Evolutionary conservation across 2,113 vertebrate genomes (phyloP).

Genomic region (Anolis sagrei): DNA sequence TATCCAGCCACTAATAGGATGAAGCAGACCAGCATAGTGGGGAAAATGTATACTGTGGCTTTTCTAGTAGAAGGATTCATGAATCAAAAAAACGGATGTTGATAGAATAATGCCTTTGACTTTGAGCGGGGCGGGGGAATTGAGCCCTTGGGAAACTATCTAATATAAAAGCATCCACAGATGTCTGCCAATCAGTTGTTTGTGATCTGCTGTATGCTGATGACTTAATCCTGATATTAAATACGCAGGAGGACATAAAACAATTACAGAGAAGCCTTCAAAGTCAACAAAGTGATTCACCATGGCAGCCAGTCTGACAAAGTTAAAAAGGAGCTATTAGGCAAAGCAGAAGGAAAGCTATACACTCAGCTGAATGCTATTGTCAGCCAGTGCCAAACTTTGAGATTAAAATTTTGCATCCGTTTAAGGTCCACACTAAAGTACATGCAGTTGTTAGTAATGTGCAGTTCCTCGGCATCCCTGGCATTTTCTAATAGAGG

Average conservation of each 20-base stretch:
- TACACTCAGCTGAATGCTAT: not conserved
- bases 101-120: not conserved
- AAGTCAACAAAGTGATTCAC: constrained; percentile 13
- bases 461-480: not conserved
- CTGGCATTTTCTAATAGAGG: not conserved
- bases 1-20: not conserved
- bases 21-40: not conserved
- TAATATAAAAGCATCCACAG: constrained; percentile 10
- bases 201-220: constrained; percentile 23
- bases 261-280: constrained; percentile 17
- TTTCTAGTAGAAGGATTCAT: not conserved
- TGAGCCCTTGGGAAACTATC: not conserved
- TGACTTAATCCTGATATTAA: constrained; percentile 26
- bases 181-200: constrained; percentile 12
- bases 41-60: constrained; percentile 5
- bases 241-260: constrained; percentile 11
- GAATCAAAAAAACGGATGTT: not conserved
- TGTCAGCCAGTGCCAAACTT: not conserved
- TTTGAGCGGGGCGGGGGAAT: not conserved
- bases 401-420: not conserved
- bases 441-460: not conserved
- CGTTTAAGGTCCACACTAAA: not conserved
- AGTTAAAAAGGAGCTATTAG: not conserved
- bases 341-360: constrained; percentile 1
- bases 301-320: constrained; percentile 16